phyloP scores from a whole-genome alignment of 1,140 invertebrate species.

The Melanaphis sacchari region DNA sequence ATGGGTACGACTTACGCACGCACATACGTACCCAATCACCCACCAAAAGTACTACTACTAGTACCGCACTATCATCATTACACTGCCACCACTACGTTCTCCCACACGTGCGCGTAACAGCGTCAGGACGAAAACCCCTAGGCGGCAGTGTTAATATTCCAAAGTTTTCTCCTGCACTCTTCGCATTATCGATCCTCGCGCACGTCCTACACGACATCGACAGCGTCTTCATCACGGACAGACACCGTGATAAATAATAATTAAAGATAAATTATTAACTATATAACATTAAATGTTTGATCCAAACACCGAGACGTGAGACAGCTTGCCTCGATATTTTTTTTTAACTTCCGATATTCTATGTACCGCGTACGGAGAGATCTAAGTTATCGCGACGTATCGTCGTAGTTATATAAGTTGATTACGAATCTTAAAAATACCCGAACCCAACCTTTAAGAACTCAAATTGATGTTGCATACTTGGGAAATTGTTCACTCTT shows the following conservation, averaged over 20 bases:
- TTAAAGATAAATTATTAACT: background rate
- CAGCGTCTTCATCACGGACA: background rate
- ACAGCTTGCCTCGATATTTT: background rate
- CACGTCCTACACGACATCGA: background rate
- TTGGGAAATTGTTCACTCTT: background rate
- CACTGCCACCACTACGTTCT: background rate
- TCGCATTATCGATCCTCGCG: constrained; percentile 9
- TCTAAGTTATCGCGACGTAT: background rate
- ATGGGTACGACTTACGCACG: background rate
- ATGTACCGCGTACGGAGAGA: background rate
- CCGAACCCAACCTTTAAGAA: background rate
- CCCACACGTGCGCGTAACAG: background rate
- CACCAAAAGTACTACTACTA: background rate
- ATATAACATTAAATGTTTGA: background rate
- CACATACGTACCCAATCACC: background rate
- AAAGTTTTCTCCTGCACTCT: constrained; percentile 13
- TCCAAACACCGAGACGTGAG: background rate
- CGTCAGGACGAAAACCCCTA: background rate
- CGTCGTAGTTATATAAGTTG: background rate
- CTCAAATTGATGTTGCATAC: background rate
- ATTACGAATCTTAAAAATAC: background rate
- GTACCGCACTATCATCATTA: background rate
- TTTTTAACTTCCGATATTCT: background rate
- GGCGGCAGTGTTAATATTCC: background rate
- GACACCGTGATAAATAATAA: background rate